Percentiles rank a stretch among this genome's conserved stretches.
Conservation (phyloP, 2,113 vertebrate genomes). For the Gavialis gangeticus region DNA sequence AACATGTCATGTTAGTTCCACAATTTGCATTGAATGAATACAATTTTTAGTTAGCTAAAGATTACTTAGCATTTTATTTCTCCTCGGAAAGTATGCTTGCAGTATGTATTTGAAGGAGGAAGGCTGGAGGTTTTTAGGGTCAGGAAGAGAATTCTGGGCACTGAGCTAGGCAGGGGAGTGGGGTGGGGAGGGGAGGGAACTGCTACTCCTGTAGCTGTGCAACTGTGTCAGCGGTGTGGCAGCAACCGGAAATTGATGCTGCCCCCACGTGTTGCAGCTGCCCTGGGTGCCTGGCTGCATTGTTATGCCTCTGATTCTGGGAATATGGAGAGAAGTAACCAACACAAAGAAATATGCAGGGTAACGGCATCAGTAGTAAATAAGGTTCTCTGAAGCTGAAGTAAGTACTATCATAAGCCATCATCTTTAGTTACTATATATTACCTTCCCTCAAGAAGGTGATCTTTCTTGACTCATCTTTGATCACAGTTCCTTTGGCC, state of each 20-base stretch:
- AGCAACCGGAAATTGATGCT: too few species aligned
- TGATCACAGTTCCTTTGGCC: neutral
- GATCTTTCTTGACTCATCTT: neutral
- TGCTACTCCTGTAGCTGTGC: too few species aligned
- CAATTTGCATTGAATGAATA: neutral
- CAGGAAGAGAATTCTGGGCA: neutral
- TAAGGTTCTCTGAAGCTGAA: neutral
- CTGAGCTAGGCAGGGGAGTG: too few species aligned
- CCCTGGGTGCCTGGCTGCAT: too few species aligned
- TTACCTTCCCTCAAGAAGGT: neutral
- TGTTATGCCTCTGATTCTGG: too few species aligned
- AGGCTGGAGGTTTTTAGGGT: neutral
- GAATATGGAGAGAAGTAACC: neutral
- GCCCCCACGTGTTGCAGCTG: too few species aligned
- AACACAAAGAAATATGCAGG: neutral
- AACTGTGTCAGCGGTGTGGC: too few species aligned
- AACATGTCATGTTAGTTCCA: neutral
- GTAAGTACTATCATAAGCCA: neutral
- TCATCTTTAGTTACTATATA: neutral
- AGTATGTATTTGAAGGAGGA: neutral
- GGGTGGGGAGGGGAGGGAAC: too few species aligned
- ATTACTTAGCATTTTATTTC: fast-evolving
- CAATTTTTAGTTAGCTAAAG: neutral
- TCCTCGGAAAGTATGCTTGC: neutral
- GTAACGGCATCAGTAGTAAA: neutral